Evolutionary conservation across 2,797 vertebrate genomes (phyloP).

Genomic region (Thamnophis elegans): DNA sequence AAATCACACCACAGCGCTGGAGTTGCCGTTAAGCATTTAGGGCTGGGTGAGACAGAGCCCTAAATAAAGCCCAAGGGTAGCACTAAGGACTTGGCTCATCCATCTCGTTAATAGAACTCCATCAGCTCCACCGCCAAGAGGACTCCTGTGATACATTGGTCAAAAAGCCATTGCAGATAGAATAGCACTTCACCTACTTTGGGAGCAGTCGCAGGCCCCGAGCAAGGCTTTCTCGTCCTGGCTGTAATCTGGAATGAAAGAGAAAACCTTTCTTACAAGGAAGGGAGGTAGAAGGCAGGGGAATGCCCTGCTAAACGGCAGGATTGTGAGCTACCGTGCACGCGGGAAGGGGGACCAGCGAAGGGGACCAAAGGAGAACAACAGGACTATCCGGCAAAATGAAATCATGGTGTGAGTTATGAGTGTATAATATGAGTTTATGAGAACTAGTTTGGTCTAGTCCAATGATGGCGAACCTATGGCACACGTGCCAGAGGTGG

Average conservation of each 20-base stretch:
- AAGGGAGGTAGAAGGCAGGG: neutral
- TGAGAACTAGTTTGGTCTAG: neutral
- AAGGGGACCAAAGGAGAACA: neutral
- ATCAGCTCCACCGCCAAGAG: neutral
- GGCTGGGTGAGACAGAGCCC: neutral
- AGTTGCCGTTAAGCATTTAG: neutral
- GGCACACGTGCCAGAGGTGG: too few relatives aligned
- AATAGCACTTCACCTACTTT: slow-evolving; percentile 75
- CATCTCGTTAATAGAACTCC: neutral
- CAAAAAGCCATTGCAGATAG: neutral
- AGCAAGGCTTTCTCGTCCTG: slow-evolving; percentile 93
- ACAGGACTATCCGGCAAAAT: neutral
- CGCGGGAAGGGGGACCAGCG: neutral
- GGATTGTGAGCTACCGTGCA: neutral
- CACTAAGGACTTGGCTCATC: neutral
- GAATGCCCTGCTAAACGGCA: neutral
- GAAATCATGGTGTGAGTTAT: neutral
- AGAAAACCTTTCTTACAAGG: neutral
- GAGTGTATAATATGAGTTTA: neutral
- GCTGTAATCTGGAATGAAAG: slow-evolving; percentile 85
- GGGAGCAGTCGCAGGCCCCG: slow-evolving; percentile 89
- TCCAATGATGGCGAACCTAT: too few relatives aligned
- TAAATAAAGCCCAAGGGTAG: neutral
- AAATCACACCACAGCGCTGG: neutral
- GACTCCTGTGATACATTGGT: neutral